These are phyloP conservation scores for Aphidius colemani DNA, from an alignment of 2,888 invertebrate genomes.

Conservation along the genomic window DNA sequence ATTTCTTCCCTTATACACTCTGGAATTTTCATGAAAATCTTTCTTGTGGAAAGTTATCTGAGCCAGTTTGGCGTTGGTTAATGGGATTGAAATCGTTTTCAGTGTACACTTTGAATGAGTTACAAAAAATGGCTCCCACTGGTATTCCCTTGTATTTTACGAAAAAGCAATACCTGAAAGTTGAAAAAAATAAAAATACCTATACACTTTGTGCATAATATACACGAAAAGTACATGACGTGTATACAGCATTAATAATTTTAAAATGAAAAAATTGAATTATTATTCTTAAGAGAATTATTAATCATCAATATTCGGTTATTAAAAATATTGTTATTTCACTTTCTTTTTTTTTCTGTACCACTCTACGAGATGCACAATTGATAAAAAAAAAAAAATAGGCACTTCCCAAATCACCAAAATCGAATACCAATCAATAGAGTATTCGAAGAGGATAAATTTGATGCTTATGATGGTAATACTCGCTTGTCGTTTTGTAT, in stretches of 20 bases:
- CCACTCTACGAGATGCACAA: no score
- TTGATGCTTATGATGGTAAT: slow-evolving; percentile 2
- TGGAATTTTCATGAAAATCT: slow-evolving; percentile 21
- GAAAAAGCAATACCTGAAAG: slow-evolving; percentile 25
- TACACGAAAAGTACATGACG: no score
- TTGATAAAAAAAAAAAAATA: slow-evolving; percentile 11
- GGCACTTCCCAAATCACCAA: slow-evolving; percentile 31
- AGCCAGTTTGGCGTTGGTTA: slow-evolving; percentile 26
- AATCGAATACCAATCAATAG: slow-evolving; percentile 48
- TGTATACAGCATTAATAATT: no score
- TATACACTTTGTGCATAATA: no score
- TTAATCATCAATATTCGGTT: no score
- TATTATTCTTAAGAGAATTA: no score
- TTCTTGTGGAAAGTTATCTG: slow-evolving; percentile 23
- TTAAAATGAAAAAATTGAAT: no score
- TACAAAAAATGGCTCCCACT: slow-evolving; percentile 21
- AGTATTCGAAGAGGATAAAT: slow-evolving; percentile 33
- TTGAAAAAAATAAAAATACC: no score
- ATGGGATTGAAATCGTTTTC: slow-evolving; percentile 30
- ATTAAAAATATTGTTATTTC: no score
- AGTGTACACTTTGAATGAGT: slow-evolving; percentile 29
- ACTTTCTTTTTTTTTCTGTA: no score
- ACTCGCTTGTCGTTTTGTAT: background rate
- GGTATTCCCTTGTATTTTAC: slow-evolving; percentile 25
- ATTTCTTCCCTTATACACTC: background rate